These are phyloP conservation scores for Sebastes schlegelii DNA, from an alignment of 2,113 vertebrate species.

Conservation along the genomic window DNA sequence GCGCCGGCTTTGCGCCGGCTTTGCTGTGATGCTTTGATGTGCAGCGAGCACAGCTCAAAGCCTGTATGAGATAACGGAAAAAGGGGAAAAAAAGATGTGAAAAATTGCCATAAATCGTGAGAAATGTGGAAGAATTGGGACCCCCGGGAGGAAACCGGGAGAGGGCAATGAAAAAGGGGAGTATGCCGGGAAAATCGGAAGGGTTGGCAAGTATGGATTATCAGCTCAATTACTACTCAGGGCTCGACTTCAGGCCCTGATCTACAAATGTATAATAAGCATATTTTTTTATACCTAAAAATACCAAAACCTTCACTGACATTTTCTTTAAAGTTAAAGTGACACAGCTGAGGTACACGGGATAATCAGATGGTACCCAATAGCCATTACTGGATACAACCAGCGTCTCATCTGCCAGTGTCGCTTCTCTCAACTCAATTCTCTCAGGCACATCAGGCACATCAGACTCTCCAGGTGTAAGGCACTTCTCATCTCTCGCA, in stretches of 20 bases:
- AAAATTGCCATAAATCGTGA: no score
- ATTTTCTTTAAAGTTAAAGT: conserved; percentile 42
- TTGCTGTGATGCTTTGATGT: no score
- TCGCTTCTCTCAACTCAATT: conserved; percentile 73
- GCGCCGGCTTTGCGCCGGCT: no score
- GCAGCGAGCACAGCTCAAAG: no score
- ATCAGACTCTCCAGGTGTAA: conserved; percentile 83
- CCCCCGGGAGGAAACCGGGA: no score
- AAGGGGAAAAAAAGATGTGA: no score
- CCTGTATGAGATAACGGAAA: no score
- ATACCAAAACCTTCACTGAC: background rate
- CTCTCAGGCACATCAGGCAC: conserved; percentile 82
- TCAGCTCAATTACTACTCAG: background rate
- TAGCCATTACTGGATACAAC: conserved; percentile 36
- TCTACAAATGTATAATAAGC: background rate
- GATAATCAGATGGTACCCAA: conserved; percentile 51
- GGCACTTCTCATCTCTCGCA: conserved; percentile 80
- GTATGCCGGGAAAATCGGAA: no score
- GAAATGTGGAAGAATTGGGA: no score
- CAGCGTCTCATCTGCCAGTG: conserved; percentile 62
- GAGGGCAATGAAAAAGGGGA: no score
- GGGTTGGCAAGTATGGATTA: background rate
- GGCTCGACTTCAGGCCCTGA: background rate
- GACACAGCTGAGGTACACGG: conserved; percentile 54
- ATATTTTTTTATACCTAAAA: background rate